Conservation (phyloP, 2,888 invertebrate species). For the Mythimna impura region DNA sequence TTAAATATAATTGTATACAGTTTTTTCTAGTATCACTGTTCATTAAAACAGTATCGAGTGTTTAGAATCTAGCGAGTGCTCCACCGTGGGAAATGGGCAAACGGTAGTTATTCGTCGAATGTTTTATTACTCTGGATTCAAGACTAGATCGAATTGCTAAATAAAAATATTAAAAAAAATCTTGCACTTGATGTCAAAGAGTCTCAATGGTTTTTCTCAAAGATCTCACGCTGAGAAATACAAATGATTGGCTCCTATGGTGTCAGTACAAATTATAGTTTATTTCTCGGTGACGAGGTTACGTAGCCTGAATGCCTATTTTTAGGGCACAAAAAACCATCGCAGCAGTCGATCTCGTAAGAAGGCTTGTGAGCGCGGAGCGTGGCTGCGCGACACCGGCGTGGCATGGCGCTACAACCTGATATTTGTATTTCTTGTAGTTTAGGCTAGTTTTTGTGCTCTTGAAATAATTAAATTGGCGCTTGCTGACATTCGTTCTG, state of each 20-base stretch:
- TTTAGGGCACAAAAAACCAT: conserved; percentile 64
- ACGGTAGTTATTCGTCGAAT: conserved; percentile 32
- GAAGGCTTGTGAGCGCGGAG: conserved; percentile 28
- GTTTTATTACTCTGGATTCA: conserved; percentile 21
- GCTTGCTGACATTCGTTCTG: conserved; percentile 21
- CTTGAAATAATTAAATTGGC: conserved; percentile 47
- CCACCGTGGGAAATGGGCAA: conserved; percentile 58
- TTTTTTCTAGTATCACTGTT: conserved; percentile 58
- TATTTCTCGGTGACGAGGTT: conserved; percentile 58
- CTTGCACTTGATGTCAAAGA: conserved; percentile 17
- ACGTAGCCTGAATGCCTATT: conserved; percentile 62
- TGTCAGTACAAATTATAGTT: conserved; percentile 39
- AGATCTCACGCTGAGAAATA: conserved; percentile 18
- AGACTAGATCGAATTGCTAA: conserved; percentile 17
- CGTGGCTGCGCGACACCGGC: conserved; percentile 11
- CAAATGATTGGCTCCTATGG: conserved; percentile 18
- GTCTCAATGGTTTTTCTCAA: not conserved
- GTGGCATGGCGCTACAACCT: conserved; percentile 3
- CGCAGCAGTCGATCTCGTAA: conserved; percentile 50
- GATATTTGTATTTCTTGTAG: conserved; percentile 13
- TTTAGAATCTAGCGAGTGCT: conserved; percentile 35
- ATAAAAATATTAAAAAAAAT: conserved; percentile 8
- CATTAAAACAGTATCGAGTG: conserved; percentile 57
- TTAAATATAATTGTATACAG: conserved; percentile 68
- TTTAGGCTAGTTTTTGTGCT: conserved; percentile 34